Base-by-base conservation (phyloP, 2,113 vertebrate genomes). In the Saccopteryx leptura region DNA sequence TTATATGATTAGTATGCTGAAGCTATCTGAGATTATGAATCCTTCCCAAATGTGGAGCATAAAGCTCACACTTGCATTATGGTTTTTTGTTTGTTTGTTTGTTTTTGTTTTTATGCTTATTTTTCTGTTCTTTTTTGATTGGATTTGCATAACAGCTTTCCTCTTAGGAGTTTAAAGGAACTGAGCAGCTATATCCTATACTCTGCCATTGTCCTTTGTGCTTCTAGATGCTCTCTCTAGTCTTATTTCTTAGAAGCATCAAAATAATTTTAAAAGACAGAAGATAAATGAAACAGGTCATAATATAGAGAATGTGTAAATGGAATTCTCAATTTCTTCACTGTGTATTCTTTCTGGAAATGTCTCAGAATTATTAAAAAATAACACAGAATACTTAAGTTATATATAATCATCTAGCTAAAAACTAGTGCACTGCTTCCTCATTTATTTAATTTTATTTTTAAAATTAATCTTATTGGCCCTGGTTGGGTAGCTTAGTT, bases 11-110 rank as follows among this genome's bases (percentile, higher is more conserved):
- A 31, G 50, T 50, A 83, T 46, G 17, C 23, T 80, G 17, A 82
- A 82, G 23, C 10, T 87, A 61, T 48, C 4, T 90, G 48, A 74
- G 91, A 81, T 88, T 80, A 87, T 93, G 93, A 94, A 90, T 94
- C 69, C 74, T 69, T 31, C 10, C 50, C 33, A 72, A 82, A 87
- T 15, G 21, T 76, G 88, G 17, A 74, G 24, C 19, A 74, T 28
- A 26, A 83, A 69, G 8, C 2, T 94, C 58, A 78, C 39, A 81
- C 2, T 71, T 46, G 11, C 14, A 63, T 66, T 89, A 39, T n/a
- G 66, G 31, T 74, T 74, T 74, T 46, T 74, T 72, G 23, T 48
- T 74, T 4, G 28, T 28, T 39, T 39, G 58, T 52, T 39, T 80
- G 23, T 18, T 28, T 4, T 12, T 60, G 39, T 63, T 82, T 39